Evolutionary conservation across 2,797 vertebrate genomes (phyloP).

Genomic region (Ambastaia sidthimunki): DNA sequence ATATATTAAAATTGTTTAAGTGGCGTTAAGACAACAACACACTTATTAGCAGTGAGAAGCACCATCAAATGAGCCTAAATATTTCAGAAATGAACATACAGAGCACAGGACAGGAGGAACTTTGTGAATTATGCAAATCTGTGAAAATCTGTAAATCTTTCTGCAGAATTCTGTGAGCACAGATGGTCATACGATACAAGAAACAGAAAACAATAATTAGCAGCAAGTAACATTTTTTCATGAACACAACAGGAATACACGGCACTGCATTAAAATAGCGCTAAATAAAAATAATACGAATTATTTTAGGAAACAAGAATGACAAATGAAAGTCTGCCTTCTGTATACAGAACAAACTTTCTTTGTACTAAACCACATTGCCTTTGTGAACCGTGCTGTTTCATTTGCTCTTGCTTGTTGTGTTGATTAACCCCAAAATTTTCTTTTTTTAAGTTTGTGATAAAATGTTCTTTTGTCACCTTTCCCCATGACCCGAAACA

Average conservation of each 20-base stretch:
- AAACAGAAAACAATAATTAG: conserved; percentile 17
- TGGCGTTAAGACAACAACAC: background rate
- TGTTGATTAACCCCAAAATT: conserved; percentile 9
- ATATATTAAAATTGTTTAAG: too few species aligned
- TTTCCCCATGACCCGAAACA: conserved; percentile 23
- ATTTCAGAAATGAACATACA: background rate
- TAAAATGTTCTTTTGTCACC: conserved; percentile 36
- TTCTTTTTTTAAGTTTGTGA: conserved; percentile 28
- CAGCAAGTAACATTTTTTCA: conserved; percentile 5
- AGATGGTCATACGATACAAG: background rate
- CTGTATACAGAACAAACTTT: background rate
- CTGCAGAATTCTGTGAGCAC: background rate
- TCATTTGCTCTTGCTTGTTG: conserved; percentile 1
- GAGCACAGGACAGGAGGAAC: background rate
- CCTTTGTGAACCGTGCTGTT: background rate
- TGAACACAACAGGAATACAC: background rate
- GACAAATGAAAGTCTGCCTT: background rate
- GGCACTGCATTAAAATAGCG: background rate
- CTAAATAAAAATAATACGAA: conserved; percentile 20
- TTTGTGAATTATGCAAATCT: background rate
- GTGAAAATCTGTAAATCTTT: background rate
- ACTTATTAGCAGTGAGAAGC: background rate
- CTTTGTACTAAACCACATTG: background rate
- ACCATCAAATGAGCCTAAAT: background rate
- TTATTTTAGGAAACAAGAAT: conserved; percentile 2